phyloP scores from a whole-genome alignment of 2,888 invertebrate genomes.

The Metopia argyrocephala region DNA sequence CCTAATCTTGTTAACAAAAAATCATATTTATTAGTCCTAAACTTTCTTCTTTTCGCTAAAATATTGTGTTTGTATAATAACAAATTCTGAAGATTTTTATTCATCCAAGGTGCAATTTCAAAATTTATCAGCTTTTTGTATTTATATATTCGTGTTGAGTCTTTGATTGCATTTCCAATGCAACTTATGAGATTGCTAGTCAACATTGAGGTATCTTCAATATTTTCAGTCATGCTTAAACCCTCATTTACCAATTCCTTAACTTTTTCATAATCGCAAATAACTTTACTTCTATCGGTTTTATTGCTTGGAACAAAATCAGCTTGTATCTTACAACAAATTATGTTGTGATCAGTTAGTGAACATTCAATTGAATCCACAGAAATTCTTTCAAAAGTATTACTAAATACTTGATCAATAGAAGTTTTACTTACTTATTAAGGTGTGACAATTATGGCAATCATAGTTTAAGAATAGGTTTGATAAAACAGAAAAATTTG shows the following conservation, averaged over 20 bases:
- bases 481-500: not conserved
- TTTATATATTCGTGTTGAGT: too few species aligned
- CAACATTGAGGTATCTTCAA: not conserved
- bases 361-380: constrained; percentile 11
- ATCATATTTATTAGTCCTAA: not conserved
- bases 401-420: constrained; percentile 30
- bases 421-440: constrained; percentile 2
- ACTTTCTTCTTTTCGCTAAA: not conserved
- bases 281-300: not conserved
- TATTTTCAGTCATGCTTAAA: not conserved
- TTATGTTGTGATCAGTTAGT: constrained; percentile 5
- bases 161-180: not conserved
- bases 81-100: not conserved
- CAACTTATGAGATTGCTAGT: too few species aligned
- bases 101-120: constrained; percentile 9
- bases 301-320: not conserved
- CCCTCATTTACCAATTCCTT: not conserved
- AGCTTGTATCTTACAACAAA: not conserved
- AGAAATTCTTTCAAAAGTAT: not conserved
- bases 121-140: not conserved
- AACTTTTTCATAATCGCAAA: not conserved
- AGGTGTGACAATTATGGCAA: too few species aligned
- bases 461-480: not conserved
- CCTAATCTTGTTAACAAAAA: not conserved
- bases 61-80: not conserved